Evolutionary conservation across 2,113 vertebrate species (phyloP).

Genomic region (Takifugu bimaculatus): DNA sequence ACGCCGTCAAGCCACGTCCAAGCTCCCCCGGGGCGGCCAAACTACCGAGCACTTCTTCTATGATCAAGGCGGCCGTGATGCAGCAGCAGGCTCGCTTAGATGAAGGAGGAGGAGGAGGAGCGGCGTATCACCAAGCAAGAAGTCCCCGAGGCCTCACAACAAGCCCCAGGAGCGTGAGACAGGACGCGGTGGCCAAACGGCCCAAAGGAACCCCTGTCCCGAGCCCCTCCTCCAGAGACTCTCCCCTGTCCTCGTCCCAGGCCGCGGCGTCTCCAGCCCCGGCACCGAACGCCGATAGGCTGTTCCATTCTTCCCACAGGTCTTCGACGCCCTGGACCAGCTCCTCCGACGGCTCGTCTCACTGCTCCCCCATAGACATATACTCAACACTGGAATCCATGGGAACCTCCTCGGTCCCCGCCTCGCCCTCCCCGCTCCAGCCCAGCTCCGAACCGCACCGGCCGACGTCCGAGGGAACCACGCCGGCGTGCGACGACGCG

Average conservation of each 20-base stretch:
- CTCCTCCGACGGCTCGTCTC: slow-evolving; percentile 67
- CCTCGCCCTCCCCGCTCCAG: slow-evolving; percentile 61
- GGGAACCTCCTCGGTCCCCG: slow-evolving; percentile 67
- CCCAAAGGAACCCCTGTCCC: slow-evolving; percentile 81
- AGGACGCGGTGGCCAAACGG: slow-evolving; percentile 81
- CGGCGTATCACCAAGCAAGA: slow-evolving; percentile 76
- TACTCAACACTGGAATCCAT: slow-evolving; percentile 72
- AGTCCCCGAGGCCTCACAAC: slow-evolving; percentile 83
- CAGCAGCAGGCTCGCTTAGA: slow-evolving; percentile 85
- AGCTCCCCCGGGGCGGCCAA: slow-evolving; percentile 89
- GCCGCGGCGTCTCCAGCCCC: slow-evolving; percentile 78
- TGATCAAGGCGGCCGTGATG: slow-evolving; percentile 84
- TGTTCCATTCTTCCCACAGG: slow-evolving; percentile 72
- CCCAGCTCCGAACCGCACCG: slow-evolving; percentile 67
- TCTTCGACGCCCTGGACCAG: slow-evolving; percentile 76
- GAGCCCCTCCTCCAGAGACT: slow-evolving; percentile 80
- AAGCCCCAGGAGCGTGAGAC: slow-evolving; percentile 82
- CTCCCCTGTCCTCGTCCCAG: slow-evolving; percentile 78
- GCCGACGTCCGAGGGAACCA: slow-evolving; percentile 64
- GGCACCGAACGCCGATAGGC: slow-evolving; percentile 72
- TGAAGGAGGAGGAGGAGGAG: slow-evolving; percentile 66
- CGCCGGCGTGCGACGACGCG: slow-evolving; percentile 73
- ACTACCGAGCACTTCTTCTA: slow-evolving; percentile 84
- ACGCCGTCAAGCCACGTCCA: slow-evolving; percentile 92
- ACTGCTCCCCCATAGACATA: slow-evolving; percentile 66